Evolutionary conservation across 2,113 vertebrate species (phyloP), one percentile per base, ranked within the genome.

Genomic region (Monopterus albus): DNA sequence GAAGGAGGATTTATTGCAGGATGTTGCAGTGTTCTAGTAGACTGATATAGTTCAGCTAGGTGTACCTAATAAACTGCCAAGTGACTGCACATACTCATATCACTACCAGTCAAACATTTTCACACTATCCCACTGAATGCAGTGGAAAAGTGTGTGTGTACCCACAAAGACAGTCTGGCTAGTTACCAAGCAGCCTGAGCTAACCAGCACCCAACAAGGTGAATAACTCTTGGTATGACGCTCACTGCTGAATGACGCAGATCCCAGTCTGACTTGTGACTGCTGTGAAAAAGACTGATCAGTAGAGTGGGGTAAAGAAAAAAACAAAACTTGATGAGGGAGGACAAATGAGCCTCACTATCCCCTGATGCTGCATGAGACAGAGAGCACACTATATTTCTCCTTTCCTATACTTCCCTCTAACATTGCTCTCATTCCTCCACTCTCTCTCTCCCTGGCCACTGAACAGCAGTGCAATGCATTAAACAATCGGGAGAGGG

Each of bases 401-500:
- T 78, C 45, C 46, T 61, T 38, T 66, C 12, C 38, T 36, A 52
- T 45, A 20, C 25, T 66, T 68, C 45, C 63, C 45, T 38, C 45
- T 25, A 4, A 69, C 47, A n/a, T n/a, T 56, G 46, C 64, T 11
- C 25, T 29, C 21, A 13, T 18, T 6, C 18, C 3, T 28, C 10
- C 43, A n/a, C 18, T 13, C 28, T 59, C 31, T 18, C 60, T 14
- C 46, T 55, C 28, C 33, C 47, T 51, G 46, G 51, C 66, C 39
- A 33, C 56, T 23, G 70, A 80, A 85, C 59, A 75, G 58, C 60
- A 78, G 60, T 67, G 46, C 67, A 76, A 73, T 63, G 71, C 64
- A 83, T 85, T 80, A 73, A 76, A 78, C 39, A 74, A 80, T 68
- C 73, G 71, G 33, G 1, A 80, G 73, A 80, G 77, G 58, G 62